These are phyloP conservation scores for Salarias fasciatus DNA, from an alignment of 2,797 vertebrate genomes.

Conservation along the genomic window DNA sequence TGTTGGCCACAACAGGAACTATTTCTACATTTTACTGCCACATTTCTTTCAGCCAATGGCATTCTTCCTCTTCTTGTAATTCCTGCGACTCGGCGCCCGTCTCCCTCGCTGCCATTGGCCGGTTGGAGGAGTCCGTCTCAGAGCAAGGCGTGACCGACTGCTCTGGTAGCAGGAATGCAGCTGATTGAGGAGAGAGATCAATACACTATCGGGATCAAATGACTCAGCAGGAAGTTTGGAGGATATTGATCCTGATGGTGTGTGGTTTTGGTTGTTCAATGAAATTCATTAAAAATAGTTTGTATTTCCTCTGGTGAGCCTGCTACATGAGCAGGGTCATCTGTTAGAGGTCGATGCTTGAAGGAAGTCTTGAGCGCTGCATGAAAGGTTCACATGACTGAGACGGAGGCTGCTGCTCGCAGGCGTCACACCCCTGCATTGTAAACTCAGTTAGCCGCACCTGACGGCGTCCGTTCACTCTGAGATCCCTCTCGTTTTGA, in stretches of 20 bases:
- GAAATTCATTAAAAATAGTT: conserved; percentile 3
- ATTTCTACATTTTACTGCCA: conserved; percentile 31
- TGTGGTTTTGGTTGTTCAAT: background rate
- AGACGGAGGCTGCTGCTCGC: background rate
- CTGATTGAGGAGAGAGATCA: conserved; percentile 43
- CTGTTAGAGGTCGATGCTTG: background rate
- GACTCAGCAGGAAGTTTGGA: conserved; percentile 26
- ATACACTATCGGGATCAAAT: conserved; percentile 51
- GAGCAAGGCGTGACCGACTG: conserved; percentile 14
- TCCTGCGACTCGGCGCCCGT: conserved; percentile 22
- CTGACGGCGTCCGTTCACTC: background rate
- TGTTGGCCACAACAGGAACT: conserved; percentile 34
- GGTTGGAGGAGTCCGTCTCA: background rate
- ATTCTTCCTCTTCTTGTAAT: background rate
- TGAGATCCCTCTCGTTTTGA: background rate
- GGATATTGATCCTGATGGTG: conserved; percentile 15
- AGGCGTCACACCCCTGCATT: background rate
- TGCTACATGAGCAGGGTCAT: conserved; percentile 10
- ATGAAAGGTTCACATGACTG: background rate
- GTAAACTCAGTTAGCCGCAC: background rate
- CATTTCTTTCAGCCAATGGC: conserved; percentile 36
- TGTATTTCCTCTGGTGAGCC: conserved; percentile 7
- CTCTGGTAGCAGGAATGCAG: conserved; percentile 15
- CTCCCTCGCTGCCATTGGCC: conserved; percentile 35
- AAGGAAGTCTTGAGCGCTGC: background rate